Conservation (phyloP, 2,888 invertebrate species). For the Gryllus longicercus region DNA sequence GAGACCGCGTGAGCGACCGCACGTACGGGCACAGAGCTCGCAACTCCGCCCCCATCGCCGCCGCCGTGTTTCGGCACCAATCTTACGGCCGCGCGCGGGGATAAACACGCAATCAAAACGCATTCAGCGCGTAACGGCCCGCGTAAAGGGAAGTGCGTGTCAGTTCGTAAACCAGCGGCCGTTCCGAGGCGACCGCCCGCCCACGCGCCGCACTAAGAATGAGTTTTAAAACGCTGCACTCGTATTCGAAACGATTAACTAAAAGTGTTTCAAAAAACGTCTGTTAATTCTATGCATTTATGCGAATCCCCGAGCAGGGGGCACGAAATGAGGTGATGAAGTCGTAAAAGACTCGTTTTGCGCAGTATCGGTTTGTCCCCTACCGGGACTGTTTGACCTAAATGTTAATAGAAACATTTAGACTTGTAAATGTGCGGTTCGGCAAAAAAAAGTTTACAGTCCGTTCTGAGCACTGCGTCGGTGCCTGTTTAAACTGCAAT, state of each 20-base stretch:
- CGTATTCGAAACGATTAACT: slow-evolving; percentile 10
- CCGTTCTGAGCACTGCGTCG: not conserved
- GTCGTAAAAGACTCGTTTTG: slow-evolving; percentile 7
- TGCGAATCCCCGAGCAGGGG: slow-evolving; percentile 17
- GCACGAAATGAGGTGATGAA: not conserved
- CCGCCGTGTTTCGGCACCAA: not conserved
- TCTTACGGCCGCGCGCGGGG: not conserved
- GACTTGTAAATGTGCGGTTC: slow-evolving; percentile 17
- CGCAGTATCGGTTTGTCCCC: not conserved
- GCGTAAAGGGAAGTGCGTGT: not conserved
- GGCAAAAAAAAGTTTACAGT: slow-evolving; percentile 8
- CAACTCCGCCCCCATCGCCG: no score
- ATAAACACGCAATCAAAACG: slow-evolving; percentile 17
- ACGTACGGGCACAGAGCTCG: no score
- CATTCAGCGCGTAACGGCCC: not conserved
- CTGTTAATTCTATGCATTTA: slow-evolving; percentile 17
- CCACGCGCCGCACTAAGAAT: not conserved
- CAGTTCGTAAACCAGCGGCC: not conserved
- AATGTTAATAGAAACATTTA: slow-evolving; percentile 17
- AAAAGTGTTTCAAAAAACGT: not conserved
- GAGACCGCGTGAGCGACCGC: no score
- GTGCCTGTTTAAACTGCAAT: slow-evolving; percentile 2
- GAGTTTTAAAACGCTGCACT: not conserved
- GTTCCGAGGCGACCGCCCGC: not conserved
- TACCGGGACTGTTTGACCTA: not conserved